These are phyloP conservation scores for Hydroisotoma schaefferi DNA, from an alignment of 2,888 invertebrate species.

Conservation along the genomic window DNA sequence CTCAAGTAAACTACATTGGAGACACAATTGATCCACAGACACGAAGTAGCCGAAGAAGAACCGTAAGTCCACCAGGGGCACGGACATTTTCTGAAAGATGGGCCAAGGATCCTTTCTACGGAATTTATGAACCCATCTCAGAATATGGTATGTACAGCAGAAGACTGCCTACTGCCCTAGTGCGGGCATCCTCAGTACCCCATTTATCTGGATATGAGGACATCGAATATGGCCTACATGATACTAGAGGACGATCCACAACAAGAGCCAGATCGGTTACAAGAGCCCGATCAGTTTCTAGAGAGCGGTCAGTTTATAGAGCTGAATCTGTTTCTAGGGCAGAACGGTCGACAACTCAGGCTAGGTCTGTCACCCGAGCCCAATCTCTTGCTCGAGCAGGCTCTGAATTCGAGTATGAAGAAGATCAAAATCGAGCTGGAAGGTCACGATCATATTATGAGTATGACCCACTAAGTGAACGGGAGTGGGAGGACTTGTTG, in stretches of 20 bases:
- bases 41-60: constrained; percentile 24
- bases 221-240: constrained; percentile 6
- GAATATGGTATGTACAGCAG: constrained; percentile 15
- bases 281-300: constrained; percentile 25
- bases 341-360: not conserved
- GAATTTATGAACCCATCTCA: constrained; percentile 24
- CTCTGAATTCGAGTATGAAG: constrained; percentile 18
- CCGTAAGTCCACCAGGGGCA: constrained; percentile 44
- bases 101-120: constrained; percentile 47
- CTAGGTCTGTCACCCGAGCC: constrained; percentile 15
- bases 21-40: constrained; percentile 11
- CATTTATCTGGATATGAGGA: constrained; percentile 9
- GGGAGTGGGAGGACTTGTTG: constrained; percentile 22
- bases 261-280: constrained; percentile 17
- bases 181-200: constrained; percentile 24
- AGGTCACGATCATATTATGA: constrained; percentile 8
- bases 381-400: constrained; percentile 20
- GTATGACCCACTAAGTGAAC: constrained; percentile 9
- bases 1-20: constrained; percentile 47
- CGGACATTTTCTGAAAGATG: constrained; percentile 47
- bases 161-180: too few relatives aligned
- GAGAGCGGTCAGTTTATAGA: constrained; percentile 8
- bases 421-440: not conserved
- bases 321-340: constrained; percentile 1
- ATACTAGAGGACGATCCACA: not conserved